Evolutionary conservation across 1,140 invertebrate species (phyloP).

Genomic region (Aradophagus sp.): DNA sequence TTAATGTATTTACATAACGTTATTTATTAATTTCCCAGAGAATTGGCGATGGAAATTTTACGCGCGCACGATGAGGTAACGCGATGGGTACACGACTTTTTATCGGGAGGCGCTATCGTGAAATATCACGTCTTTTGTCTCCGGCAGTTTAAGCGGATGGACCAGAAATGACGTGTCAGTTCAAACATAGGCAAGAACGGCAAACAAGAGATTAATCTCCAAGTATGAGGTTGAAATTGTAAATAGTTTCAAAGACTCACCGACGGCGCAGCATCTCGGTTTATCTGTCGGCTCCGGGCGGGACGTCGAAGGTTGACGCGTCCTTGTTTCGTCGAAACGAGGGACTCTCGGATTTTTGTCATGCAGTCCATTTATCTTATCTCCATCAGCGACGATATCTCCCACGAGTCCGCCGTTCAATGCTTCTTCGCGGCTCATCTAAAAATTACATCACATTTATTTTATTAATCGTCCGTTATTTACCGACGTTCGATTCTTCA

Average conservation of each 20-base stretch:
- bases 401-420: too few relatives aligned
- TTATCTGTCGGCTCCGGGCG: slow-evolving; percentile 18
- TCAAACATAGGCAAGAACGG: slow-evolving; percentile 68
- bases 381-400: too few relatives aligned
- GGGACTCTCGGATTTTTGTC: too few relatives aligned
- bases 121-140: slow-evolving; percentile 50
- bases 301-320: slow-evolving; percentile 26
- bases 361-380: too few relatives aligned
- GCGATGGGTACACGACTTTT: not conserved
- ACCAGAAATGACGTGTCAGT: slow-evolving; percentile 66
- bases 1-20: too few relatives aligned
- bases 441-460: too few relatives aligned
- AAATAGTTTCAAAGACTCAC: slow-evolving; percentile 53
- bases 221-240: slow-evolving; percentile 61
- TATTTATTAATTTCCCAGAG: too few relatives aligned
- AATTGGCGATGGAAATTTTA: too few relatives aligned
- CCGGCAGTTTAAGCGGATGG: slow-evolving; percentile 54
- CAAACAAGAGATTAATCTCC: slow-evolving; percentile 71
- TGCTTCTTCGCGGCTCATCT: too few relatives aligned
- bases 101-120: slow-evolving; percentile 45
- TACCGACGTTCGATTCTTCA: too few relatives aligned
- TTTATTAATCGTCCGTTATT: too few relatives aligned
- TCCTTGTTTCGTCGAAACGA: slow-evolving; percentile 39
- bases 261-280: slow-evolving; percentile 69
- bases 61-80: too few relatives aligned